Percentiles rank a stretch among this genome's conserved stretches.
Conservation (phyloP, 1,140 invertebrate species). For the Nixonia krombeini region DNA sequence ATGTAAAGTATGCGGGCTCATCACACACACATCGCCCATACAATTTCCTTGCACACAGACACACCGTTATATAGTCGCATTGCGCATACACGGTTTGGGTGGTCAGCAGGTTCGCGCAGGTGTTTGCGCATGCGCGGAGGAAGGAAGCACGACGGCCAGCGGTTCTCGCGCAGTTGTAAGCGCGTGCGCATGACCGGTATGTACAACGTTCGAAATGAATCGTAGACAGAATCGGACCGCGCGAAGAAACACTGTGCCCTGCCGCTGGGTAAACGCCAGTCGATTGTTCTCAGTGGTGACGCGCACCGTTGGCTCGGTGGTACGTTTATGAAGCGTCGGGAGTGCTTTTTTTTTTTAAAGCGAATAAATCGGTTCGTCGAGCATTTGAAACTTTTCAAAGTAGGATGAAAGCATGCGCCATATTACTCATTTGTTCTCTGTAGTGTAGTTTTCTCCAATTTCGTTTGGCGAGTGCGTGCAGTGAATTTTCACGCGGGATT, state of each 20-base stretch:
- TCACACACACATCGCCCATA: not conserved
- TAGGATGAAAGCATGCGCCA: not conserved
- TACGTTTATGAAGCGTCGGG: constrained; percentile 13
- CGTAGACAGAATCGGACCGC: constrained; percentile 1
- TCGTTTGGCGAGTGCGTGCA: not conserved
- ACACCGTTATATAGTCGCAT: not conserved
- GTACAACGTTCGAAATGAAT: not conserved
- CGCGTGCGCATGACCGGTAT: constrained; percentile 2
- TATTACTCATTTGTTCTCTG: not conserved
- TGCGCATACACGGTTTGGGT: not conserved
- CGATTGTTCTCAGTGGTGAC: constrained; percentile 50
- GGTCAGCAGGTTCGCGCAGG: constrained; percentile 34
- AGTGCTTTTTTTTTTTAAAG: not conserved
- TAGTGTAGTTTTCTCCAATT: not conserved
- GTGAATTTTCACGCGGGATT: not conserved
- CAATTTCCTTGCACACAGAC: not conserved
- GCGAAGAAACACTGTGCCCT: constrained; percentile 21
- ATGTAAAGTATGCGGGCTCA: not conserved
- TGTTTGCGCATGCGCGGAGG: constrained; percentile 35
- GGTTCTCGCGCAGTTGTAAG: constrained; percentile 6
- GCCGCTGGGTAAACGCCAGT: constrained; percentile 44
- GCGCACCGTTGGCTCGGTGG: constrained; percentile 47
- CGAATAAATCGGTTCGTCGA: not conserved
- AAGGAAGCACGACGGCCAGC: not conserved
- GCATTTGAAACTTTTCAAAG: not conserved